Conservation (phyloP, 2,888 invertebrate genomes). For the Bugula neritina region DNA sequence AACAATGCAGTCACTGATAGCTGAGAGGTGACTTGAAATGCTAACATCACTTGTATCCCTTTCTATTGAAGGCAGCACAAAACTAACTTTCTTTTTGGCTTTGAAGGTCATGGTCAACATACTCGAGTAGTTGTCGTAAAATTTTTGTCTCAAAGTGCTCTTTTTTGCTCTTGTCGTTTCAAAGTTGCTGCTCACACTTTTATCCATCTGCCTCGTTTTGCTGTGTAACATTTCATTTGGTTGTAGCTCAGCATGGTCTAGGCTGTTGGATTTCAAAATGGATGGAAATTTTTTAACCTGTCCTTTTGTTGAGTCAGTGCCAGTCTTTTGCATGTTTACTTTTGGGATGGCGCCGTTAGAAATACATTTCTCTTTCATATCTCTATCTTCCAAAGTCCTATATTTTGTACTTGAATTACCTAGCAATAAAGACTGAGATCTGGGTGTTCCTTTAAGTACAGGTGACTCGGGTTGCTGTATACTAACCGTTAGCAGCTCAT, state of each 20-base stretch:
- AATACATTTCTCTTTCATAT: not conserved
- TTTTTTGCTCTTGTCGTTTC: not conserved
- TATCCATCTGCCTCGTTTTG: not conserved
- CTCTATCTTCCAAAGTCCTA: too few species aligned
- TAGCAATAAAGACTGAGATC: slow-evolving; percentile 18
- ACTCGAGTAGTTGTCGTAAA: slow-evolving; percentile 17
- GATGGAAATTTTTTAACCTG: not conserved
- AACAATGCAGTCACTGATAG: slow-evolving; percentile 17
- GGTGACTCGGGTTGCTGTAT: not conserved
- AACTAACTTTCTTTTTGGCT: slow-evolving; percentile 19
- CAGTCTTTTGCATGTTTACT: not conserved
- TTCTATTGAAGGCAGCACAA: slow-evolving; percentile 17
- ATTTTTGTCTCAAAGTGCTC: slow-evolving; percentile 8
- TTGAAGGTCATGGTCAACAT: slow-evolving; percentile 2
- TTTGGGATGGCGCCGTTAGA: not conserved
- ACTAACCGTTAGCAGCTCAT: slow-evolving; percentile 6
- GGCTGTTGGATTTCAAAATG: not conserved
- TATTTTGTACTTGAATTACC: too few species aligned
- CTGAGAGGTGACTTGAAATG: slow-evolving; percentile 22
- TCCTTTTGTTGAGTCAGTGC: not conserved
- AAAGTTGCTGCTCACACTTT: not conserved
- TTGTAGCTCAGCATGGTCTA: too few species aligned
- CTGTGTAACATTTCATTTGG: not conserved
- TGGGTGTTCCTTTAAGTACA: not conserved
- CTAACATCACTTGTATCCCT: slow-evolving; percentile 22